A percentile compares a stretch with the other conserved stretches of the same genome.
phyloP scores from a whole-genome alignment of 2,113 vertebrate genomes.

The Ceyx melanurus region DNA sequence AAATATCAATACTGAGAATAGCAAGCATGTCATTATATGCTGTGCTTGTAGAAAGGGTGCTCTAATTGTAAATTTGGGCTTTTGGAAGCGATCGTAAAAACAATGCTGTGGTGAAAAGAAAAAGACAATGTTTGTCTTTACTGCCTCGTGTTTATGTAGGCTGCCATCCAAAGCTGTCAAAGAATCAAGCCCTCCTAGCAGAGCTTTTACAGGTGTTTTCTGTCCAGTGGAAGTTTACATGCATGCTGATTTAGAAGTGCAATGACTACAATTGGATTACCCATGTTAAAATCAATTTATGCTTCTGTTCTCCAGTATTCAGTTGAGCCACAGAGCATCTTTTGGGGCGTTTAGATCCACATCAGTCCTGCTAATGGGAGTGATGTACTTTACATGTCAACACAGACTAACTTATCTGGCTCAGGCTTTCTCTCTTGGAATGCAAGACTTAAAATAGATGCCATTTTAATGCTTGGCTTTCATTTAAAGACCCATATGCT shows the following conservation, averaged over 20 bases:
- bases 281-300: not conserved
- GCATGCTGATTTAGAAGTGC: slow-evolving; percentile 25
- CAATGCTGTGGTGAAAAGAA: slow-evolving; percentile 18
- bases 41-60: not conserved
- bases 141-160: slow-evolving; percentile 53
- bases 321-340: slow-evolving; percentile 25
- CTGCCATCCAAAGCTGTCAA: slow-evolving; percentile 56
- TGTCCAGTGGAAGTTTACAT: slow-evolving; percentile 25
- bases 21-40: not conserved
- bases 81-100: not conserved
- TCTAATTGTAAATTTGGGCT: slow-evolving; percentile 7
- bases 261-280: not conserved
- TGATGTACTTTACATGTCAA: slow-evolving; percentile 50
- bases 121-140: slow-evolving; percentile 20
- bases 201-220: slow-evolving; percentile 52
- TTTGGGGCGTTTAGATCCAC: slow-evolving; percentile 26
- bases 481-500: slow-evolving; percentile 44
- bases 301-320: slow-evolving; percentile 5
- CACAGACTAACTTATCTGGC: slow-evolving; percentile 62
- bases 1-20: not conserved
- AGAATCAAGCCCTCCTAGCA: slow-evolving; percentile 19
- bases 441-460: slow-evolving; percentile 56
- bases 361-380: slow-evolving; percentile 11
- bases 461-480: slow-evolving; percentile 62
- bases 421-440: slow-evolving; percentile 52